Evolutionary conservation across 2,797 vertebrate genomes (phyloP), one percentile per base, ranked within the genome.

Genomic region (Epinephelus awoara): DNA sequence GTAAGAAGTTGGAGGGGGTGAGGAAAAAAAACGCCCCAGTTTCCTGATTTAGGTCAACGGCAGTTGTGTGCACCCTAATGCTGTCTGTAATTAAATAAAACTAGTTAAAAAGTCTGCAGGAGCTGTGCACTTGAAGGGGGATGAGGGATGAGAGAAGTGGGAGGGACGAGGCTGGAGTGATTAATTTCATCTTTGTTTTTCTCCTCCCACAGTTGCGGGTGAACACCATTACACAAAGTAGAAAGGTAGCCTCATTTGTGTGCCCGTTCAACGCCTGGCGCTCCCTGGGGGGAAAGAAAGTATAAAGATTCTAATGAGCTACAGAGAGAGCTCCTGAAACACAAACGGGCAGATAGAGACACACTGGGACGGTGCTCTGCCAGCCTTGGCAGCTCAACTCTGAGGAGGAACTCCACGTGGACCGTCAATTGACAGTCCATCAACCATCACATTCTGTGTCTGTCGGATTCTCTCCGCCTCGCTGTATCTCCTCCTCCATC

Each of bases 21-120:
- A 51, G 49, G 59, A 12, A 54, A n/a, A 27, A 59, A 68, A 73
- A 72, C 54, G 94, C 51, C 94, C 95, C 92, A 95, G 84, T 95
- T 96, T 95, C 85, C 67, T 44, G 57, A 96, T 96, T 82, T 95
- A 93, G 96, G 94, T 94, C 95, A 94, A 69, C 79, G 27, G 85
- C 88, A 89, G 85, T 85, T 68, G 80, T 86, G 89, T 85, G 86
- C 88, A 89, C 81, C 87, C 83, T 77, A 79, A 92, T 87, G 91
- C 90, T 75, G 89, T 79, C 88, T 89, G 91, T 94, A 94, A 95
- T 94, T 95, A 95, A 91, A 93, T 85, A 82, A 89, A 93, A 90
- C 89, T 82, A 77, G 89, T 84, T 86, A 83, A 92, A 91, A 90
- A 85, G 67, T 81, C 65, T 67, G 72, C 80, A 87, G 83, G 67